A percentile compares a stretch with the other conserved stretches of the same genome.
Evolutionary conservation across 2,888 invertebrate genomes (phyloP).

Genomic region (Eilema depressum): DNA sequence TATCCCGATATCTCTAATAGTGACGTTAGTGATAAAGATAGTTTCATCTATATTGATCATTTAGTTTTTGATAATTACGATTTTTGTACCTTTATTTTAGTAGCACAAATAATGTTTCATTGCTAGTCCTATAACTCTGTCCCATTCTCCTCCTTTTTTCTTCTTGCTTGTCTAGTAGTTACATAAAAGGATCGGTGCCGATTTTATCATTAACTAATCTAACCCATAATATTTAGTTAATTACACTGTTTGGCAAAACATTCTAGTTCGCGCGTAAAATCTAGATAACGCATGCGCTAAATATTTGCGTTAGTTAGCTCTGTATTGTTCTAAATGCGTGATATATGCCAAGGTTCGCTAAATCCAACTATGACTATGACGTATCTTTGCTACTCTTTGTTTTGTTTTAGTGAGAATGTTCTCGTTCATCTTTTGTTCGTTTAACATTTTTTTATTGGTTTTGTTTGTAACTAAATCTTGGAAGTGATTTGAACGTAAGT

Average conservation of each 20-base stretch:
- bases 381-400: neutral
- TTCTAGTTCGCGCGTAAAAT: conserved; percentile 3
- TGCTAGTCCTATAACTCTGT: too few relatives aligned
- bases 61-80: too few relatives aligned
- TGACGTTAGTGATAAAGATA: too few relatives aligned
- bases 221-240: neutral
- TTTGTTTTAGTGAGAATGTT: neutral
- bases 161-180: too few relatives aligned
- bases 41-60: too few relatives aligned
- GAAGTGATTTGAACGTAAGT: too few relatives aligned
- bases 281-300: conserved; percentile 5
- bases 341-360: conserved; percentile 15
- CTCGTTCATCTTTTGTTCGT: neutral
- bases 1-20: too few relatives aligned
- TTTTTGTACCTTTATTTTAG: too few relatives aligned
- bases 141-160: too few relatives aligned
- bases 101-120: too few relatives aligned
- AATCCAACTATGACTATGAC: neutral
- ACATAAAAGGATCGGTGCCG: too few relatives aligned
- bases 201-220: neutral
- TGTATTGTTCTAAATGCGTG: conserved; percentile 6
- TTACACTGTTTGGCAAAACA: neutral
- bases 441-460: neutral
- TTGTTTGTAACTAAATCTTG: too few relatives aligned
- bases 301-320: neutral